These are phyloP conservation scores for Phalera bucephala DNA, from an alignment of 2,888 invertebrate genomes.

Conservation along the genomic window DNA sequence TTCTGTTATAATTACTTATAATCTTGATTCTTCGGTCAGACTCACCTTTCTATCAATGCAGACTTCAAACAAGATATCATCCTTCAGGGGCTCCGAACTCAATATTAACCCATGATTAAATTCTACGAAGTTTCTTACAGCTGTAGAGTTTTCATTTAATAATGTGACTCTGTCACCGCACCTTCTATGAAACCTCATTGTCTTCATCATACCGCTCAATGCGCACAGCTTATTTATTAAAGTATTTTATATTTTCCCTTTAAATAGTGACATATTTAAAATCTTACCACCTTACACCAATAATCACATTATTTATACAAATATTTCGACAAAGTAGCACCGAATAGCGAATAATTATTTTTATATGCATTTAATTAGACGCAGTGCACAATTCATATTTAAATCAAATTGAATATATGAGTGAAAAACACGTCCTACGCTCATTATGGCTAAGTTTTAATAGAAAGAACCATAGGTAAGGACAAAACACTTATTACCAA, in stretches of 20 bases:
- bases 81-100: slow-evolving; percentile 89
- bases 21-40: too few relatives aligned
- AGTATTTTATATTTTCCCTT: slow-evolving; percentile 19
- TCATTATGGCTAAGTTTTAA: too few relatives aligned
- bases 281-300: slow-evolving; percentile 16
- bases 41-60: slow-evolving; percentile 94
- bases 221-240: slow-evolving; percentile 11
- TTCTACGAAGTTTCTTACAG: slow-evolving; percentile 90
- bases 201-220: slow-evolving; percentile 21
- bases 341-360: too few relatives aligned
- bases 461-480: too few relatives aligned
- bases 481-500: too few relatives aligned
- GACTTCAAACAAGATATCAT: slow-evolving; percentile 93
- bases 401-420: too few relatives aligned
- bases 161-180: slow-evolving; percentile 94
- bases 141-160: slow-evolving; percentile 92
- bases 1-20: too few relatives aligned
- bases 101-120: slow-evolving; percentile 95
- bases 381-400: too few relatives aligned
- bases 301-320: slow-evolving; percentile 30
- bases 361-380: too few relatives aligned
- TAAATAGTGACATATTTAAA: slow-evolving; percentile 26
- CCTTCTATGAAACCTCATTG: slow-evolving; percentile 88
- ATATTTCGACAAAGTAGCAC: slow-evolving; percentile 24
- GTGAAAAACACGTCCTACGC: too few relatives aligned